Percentiles rank a stretch among this genome's conserved stretches.
phyloP scores from a whole-genome alignment of 64 coral and sea anemone species.

The Montipora foliosa region DNA sequence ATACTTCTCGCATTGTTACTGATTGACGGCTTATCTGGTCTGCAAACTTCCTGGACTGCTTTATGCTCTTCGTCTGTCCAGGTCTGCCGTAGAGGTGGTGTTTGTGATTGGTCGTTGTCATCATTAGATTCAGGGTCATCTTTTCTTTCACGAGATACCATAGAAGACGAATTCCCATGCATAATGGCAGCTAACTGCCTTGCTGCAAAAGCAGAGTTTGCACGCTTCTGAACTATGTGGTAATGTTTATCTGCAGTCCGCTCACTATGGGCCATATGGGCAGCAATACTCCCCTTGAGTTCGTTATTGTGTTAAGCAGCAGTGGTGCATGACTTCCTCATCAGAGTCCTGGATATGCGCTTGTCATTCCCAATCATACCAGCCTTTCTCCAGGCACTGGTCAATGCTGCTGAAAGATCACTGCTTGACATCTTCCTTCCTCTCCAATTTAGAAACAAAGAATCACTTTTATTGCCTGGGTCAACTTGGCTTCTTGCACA shows the following conservation, averaged over 20 bases:
- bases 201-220: conserved; percentile 4
- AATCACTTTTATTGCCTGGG: not conserved
- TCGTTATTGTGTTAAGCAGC: conserved; percentile 8
- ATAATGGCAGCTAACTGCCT: not conserved
- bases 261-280: conserved; percentile 15
- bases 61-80: not conserved
- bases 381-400: conserved; percentile 4
- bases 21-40: conserved; percentile 10
- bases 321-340: conserved; percentile 29
- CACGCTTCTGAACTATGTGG: not conserved
- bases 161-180: not conserved
- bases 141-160: not conserved
- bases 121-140: not conserved
- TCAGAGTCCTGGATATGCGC: not conserved
- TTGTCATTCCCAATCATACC: conserved; percentile 26
- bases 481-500: conserved; percentile 5
- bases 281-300: conserved; percentile 19
- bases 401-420: conserved; percentile 8
- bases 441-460: conserved; percentile 8
- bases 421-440: not conserved
- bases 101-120: not conserved
- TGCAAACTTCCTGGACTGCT: conserved; percentile 9
- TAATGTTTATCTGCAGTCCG: conserved; percentile 18
- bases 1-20: not conserved
- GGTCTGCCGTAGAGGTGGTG: not conserved